A percentile compares a stretch with the other conserved stretches of the same genome.
Evolutionary conservation across 2,797 vertebrate species (phyloP).

Genomic region (Chiroxiphia lanceolata): DNA sequence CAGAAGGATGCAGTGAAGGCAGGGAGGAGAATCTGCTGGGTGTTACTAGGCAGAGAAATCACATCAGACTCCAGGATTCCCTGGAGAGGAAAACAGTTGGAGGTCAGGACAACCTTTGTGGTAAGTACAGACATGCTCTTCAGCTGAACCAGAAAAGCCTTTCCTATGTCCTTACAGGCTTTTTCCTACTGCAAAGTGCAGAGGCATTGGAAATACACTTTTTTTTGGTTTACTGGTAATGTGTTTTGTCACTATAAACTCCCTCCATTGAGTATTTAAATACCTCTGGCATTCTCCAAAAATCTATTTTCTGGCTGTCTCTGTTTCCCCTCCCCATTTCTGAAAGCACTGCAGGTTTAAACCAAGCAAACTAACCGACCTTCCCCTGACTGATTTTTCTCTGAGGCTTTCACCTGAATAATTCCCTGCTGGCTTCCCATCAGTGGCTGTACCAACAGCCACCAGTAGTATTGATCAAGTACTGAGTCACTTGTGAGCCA

Average conservation of each 20-base stretch:
- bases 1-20: not conserved
- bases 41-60: constrained; percentile 20
- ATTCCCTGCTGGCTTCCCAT: constrained; percentile 7
- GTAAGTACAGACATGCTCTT: not conserved
- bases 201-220: not conserved
- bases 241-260: not conserved
- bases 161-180: not conserved
- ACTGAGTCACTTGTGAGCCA: constrained; percentile 36
- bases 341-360: not conserved
- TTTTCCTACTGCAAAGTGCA: not conserved
- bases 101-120: not conserved
- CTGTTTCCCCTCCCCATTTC: not conserved
- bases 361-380: not conserved
- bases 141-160: constrained; percentile 19
- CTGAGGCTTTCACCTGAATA: not conserved
- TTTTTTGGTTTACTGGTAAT: not conserved
- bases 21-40: not conserved
- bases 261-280: not conserved
- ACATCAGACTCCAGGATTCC: not conserved
- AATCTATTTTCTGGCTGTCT: not conserved
- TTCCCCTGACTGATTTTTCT: constrained; percentile 9
- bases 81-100: not conserved
- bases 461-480: constrained; percentile 47
- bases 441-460: constrained; percentile 21
- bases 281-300: not conserved